phyloP scores from a whole-genome alignment of 2,888 invertebrate species.

The Cephus spinipes region DNA sequence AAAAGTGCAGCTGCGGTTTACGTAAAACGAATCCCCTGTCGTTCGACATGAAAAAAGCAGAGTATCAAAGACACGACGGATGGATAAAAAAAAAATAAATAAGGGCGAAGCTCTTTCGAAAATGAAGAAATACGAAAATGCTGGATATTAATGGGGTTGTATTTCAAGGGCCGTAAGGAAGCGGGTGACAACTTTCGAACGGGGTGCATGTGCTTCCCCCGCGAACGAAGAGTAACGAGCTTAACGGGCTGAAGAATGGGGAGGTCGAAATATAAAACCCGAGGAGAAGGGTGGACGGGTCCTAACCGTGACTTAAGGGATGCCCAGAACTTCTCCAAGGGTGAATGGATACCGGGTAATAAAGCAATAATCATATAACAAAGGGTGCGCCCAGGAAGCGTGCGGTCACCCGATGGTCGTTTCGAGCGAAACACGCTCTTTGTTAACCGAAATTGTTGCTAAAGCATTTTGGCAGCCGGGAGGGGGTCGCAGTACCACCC shows the following conservation, averaged over 20 bases:
- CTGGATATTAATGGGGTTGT: not conserved
- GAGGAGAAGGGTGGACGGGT: not conserved
- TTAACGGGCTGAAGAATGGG: not conserved
- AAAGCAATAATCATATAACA: conserved; percentile 65
- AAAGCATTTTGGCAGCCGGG: not conserved
- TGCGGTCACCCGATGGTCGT: conserved; percentile 57
- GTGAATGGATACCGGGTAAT: conserved; percentile 32
- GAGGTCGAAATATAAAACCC: not conserved
- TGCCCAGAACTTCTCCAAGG: not conserved
- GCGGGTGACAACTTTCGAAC: not conserved
- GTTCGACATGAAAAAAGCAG: not conserved
- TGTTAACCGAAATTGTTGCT: conserved; percentile 4
- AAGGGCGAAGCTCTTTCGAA: not conserved
- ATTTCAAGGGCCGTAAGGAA: not conserved
- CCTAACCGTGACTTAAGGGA: conserved; percentile 2
- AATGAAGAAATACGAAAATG: not conserved
- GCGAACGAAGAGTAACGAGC: conserved; percentile 4
- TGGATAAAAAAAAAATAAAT: not conserved
- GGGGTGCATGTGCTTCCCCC: not conserved
- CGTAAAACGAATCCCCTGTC: not conserved
- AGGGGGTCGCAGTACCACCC: not conserved
- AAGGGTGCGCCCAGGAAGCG: conserved; percentile 42
- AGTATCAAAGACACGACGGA: not conserved
- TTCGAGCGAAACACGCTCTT: conserved; percentile 44
- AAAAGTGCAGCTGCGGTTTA: not conserved